Conservation (phyloP, 2,888 invertebrate species). For the Campopleginae sp. region DNA sequence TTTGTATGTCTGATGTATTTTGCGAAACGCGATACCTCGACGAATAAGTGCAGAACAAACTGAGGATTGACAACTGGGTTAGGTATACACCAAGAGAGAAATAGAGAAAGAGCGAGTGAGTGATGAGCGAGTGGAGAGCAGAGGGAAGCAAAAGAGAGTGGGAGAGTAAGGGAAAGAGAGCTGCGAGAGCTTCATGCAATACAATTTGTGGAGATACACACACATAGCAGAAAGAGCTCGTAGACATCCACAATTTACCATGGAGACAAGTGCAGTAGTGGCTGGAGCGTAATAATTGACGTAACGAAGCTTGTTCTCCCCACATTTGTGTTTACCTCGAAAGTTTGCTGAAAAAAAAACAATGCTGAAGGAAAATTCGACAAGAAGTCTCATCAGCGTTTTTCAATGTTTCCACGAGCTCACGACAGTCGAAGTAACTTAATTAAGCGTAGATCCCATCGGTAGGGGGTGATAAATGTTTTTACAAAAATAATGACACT, state of each 20-base stretch:
- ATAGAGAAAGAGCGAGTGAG: not conserved
- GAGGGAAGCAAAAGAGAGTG: not conserved
- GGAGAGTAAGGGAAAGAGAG: constrained; percentile 75
- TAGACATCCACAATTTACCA: constrained; percentile 31
- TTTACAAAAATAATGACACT: not conserved
- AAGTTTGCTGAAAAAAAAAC: not conserved
- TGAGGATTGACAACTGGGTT: constrained; percentile 80
- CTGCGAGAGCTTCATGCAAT: constrained; percentile 17
- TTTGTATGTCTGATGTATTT: constrained; percentile 76
- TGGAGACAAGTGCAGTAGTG: constrained; percentile 23
- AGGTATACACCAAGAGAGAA: constrained; percentile 72
- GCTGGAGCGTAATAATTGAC: constrained; percentile 37
- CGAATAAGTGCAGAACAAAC: constrained; percentile 79
- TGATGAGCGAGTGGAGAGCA: not conserved
- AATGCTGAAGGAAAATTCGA: not conserved
- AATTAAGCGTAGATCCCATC: not conserved
- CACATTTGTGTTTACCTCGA: not conserved
- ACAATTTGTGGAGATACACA: constrained; percentile 47
- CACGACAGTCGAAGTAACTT: not conserved
- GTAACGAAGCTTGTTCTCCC: constrained; percentile 19
- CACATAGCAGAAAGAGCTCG: constrained; percentile 14
- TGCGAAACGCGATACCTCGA: constrained; percentile 74
- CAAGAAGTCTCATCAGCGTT: not conserved
- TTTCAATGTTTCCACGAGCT: not conserved
- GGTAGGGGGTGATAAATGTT: not conserved